Base-by-base conservation (phyloP, 1,140 invertebrate genomes). In the Zaprionus kolodkinae region DNA sequence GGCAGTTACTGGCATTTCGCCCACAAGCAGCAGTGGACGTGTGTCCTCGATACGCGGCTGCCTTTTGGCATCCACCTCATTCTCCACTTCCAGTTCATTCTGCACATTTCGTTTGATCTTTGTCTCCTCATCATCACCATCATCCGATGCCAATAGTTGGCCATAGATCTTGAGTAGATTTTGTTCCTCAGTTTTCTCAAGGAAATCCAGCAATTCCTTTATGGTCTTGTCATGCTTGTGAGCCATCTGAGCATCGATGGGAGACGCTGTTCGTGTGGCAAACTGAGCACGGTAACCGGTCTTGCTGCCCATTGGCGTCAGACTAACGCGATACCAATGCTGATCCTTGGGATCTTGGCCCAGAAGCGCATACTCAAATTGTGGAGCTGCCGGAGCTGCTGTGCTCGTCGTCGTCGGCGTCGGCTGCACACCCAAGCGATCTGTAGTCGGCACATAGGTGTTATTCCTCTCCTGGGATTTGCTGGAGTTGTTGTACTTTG, bases 211-310 rank as follows among this genome's bases (percentile, higher is more conserved):
- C 25, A 87, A 27, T 1, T 88, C 73, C 10, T 64, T 61, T 40
- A 87, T 88, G 30, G 85, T 87, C 52, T 75, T 84, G 25, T 87
- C 84, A 12, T 87, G 84, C 2, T 82, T 82, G 33, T 88, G 84
- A 1, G 73, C 71, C 25, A 75, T 10, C 13, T 88, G 40, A 0
- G 78, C 71, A 65, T 89, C 68, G 25, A 68, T 84, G 13, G 84
- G 84, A 0, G 84, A 80, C 13, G 72, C 65, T 25, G 72, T 78
- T 3, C 85, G 66, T 1, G 80, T 88, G 9, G 84, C 66, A 25
- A 87, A 84, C 50, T 89, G 73, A 4, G 77, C 84, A 1, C 61
- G 70, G 43, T 70, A 89, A 11, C 54, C 67, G 0, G 74, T 60
- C 30, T 78, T 84, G 38, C 68, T 57, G 3, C 33, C 52, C 38